Evolutionary conservation across 2,888 invertebrate genomes (phyloP).

Genomic region (Agrochola circellaris): DNA sequence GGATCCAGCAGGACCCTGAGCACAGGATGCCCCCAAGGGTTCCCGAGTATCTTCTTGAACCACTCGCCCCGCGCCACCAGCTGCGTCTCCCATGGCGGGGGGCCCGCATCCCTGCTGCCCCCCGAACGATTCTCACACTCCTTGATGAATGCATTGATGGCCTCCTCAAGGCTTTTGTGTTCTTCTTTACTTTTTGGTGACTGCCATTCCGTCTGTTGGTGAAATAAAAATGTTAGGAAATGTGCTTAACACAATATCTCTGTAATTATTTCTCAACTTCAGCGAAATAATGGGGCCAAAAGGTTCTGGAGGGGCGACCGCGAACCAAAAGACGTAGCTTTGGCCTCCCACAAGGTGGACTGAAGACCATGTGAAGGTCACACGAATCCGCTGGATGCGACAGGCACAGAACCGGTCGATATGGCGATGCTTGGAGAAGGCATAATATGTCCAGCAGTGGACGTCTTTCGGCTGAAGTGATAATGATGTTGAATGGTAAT

Average conservation of each 20-base stretch:
- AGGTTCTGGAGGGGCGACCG: background rate
- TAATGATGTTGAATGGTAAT: background rate
- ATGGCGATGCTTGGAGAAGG: background rate
- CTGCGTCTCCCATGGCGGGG: constrained; percentile 78
- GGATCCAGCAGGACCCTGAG: constrained; percentile 90
- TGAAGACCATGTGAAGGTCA: background rate
- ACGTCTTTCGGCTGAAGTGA: background rate
- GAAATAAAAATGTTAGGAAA: background rate
- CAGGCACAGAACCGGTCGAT: background rate
- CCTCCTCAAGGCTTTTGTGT: constrained; percentile 76
- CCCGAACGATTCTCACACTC: constrained; percentile 76
- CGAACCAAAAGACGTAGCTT: background rate
- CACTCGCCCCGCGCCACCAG: constrained; percentile 90
- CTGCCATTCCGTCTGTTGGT: constrained; percentile 84
- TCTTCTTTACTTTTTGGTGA: constrained; percentile 78
- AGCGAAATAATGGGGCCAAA: background rate
- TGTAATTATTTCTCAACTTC: background rate
- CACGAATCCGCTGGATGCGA: background rate
- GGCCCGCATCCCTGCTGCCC: constrained; percentile 79
- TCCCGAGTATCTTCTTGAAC: constrained; percentile 88
- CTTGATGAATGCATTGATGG: constrained; percentile 80
- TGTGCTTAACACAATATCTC: background rate
- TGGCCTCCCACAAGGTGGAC: background rate
- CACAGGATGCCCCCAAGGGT: constrained; percentile 90
- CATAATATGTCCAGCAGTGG: background rate